Evolutionary conservation across 2,113 vertebrate species (phyloP), one percentile per base, ranked within the genome.

Genomic region (Eolophus roseicapilla): DNA sequence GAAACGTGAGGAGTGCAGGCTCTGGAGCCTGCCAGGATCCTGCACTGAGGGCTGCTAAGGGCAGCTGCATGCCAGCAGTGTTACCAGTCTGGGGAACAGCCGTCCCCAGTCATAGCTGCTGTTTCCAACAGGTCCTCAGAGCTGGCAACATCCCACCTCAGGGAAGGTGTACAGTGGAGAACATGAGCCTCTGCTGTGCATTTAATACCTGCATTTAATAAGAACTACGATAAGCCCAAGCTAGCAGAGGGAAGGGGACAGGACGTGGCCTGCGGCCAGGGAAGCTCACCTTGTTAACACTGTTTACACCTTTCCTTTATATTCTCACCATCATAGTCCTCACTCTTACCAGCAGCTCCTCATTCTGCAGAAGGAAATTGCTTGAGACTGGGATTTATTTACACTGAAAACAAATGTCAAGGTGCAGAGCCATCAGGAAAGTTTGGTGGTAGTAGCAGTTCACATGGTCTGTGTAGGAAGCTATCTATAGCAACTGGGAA

Each of bases 81-180:
- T 7, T 14, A 13, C 11, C 9, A 19, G 23, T 28, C 46, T 29
- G 17, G 7, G 25, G 20, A 73, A 35, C 27, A 33, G 3, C 74
- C 57, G 50, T 82, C 47, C 31, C 46, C 23, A 4, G 4, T 0
- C 0, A n/a, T 0, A 25, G 46, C 64, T 44, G 49, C n/a, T 1
- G 0, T 43, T 89, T 44, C n/a, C 49, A 71, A 3, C 27, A 12
- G 0, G 0, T 4, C 19, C 47, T 47, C 17, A 17, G 33, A 41
- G 59, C 8, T 3, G 2, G n/a, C 12, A 55, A 27, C 1, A 2
- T 6, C 41, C 21, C 21, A 67, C 31, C 9, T 24, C 2, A 4
- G 37, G 7, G 31, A 77, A 24, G 8, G 3, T 12, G 11, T 7
- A 28, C 23, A 15, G 43, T 10, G 67, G 21, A 37, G 12, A 69